Percentiles rank a stretch among this genome's conserved stretches.
These are phyloP conservation scores for Anoplophora glabripennis DNA, from an alignment of 1,140 invertebrate genomes.

Conservation along the genomic window DNA sequence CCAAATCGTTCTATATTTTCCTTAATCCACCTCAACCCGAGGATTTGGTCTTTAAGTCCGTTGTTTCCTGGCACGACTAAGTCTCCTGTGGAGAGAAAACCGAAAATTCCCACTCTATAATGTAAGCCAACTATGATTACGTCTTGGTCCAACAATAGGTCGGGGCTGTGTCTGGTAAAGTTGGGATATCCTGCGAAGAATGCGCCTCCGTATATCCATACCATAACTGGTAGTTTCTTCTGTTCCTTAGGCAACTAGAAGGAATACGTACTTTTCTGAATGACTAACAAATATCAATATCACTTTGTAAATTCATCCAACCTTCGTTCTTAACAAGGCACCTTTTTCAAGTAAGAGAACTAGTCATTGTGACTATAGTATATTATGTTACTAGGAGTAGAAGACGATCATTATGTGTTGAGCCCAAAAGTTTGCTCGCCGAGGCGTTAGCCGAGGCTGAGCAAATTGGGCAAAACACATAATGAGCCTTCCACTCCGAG, in stretches of 20 bases:
- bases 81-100: slow-evolving; percentile 49
- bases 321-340: no score
- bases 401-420: no score
- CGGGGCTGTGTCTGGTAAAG: slow-evolving; percentile 60
- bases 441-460: no score
- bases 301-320: no score
- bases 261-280: no score
- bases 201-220: slow-evolving; percentile 75
- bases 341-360: no score
- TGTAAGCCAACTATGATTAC: slow-evolving; percentile 69
- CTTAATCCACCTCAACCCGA: slow-evolving; percentile 67
- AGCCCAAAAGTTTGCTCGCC: no score
- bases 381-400: no score
- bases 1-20: slow-evolving; percentile 68
- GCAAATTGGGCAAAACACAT: no score
- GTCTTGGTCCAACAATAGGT: slow-evolving; percentile 62
- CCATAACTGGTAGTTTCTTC: slow-evolving; percentile 33
- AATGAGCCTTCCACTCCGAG: no score
- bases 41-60: slow-evolving; percentile 71
- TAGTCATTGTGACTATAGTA: no score
- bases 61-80: slow-evolving; percentile 62
- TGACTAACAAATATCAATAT: no score
- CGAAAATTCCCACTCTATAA: slow-evolving; percentile 66
- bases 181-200: slow-evolving; percentile 63
- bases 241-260: slow-evolving; percentile 2